Evolutionary conservation across 1,140 invertebrate genomes (phyloP), one percentile per base, ranked within the genome.

Genomic region (Lutraria rhynchaena): DNA sequence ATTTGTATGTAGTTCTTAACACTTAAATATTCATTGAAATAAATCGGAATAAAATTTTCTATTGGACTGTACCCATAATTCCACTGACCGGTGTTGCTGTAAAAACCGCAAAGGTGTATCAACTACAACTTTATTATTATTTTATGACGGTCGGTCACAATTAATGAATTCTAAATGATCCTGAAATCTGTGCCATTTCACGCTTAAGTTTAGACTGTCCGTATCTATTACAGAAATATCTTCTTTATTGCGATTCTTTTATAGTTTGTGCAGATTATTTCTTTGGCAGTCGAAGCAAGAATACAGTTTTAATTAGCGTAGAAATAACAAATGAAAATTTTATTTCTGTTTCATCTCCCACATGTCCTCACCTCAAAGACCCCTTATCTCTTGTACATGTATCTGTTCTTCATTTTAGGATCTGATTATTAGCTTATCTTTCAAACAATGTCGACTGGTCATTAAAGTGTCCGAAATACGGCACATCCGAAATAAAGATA

Each of bases 131-230:
- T 80, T 70, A 80, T 80, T 15, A n/a, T 51, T 27, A 7, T 69
- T 80, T 80, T 80, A 80, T 60, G 22, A 58, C 53, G 41, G 31
- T 31, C 46, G 51, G 76, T 70, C 76, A 80, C 76, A 80, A 80
- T 80, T 69, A 80, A 80, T 80, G 29, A 80, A 80, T 57, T 80
- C 41, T 65, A 70, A 80, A 80, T 80, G 76, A 80, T 65, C 65
- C 53, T 60, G 49, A 80, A 80, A 80, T 58, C 60, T 80, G 61
- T 51, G 46, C 53, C 41, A 70, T 80, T 80, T 80, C 41, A 69
- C 63, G 63, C 76, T 49, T 31, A 60, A 67, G 51, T 67, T 67
- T 67, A 44, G n/a, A 19, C 37, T 67, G 58, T 57, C 75, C 13
- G 61, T 53, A 67, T 77, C 41, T 31, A 77, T 77, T 57, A 41